Evolutionary conservation across 2,797 vertebrate species (phyloP), one percentile per base, ranked within the genome.

Genomic region (Phalloptychus januarius): DNA sequence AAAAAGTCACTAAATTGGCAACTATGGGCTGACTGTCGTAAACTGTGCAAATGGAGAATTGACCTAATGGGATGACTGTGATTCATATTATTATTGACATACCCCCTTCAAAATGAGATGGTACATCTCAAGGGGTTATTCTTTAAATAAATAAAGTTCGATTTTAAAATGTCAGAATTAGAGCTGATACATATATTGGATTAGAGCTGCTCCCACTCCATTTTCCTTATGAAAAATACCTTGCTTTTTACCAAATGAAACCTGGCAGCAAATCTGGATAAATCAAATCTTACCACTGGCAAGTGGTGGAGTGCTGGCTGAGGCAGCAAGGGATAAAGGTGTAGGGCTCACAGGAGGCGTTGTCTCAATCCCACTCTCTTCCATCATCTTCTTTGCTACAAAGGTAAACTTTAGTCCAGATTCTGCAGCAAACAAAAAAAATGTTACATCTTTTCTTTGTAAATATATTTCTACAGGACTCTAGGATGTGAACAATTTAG

Each of bases 351-450:
- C 90, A 0, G 98, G 98, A 0, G 98, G 98, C 0, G 97, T 98
- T 0, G 95, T 97, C 93, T 99, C 98, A 92, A 98, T 96, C 80
- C 97, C 97, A 78, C 97, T 99, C 90, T 99, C 98, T 96, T 99
- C 97, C 98, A 99, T 99, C 98, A 99, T 99, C 89, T 97, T 98
- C 80, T 87, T 78, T 54, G 82, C 79, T 7, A 80, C 70, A 18
- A 50, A 36, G 61, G 78, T 88, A 48, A 61, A 71, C 70, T 76
- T 16, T 58, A 28, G 20, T 38, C 67, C 76, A 38, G 81, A 72
- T 18, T 42, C 2, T 76, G 40, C 72, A 56, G 71, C 6, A 83
- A 58, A 20, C 5, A 33, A 33, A 46, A 46, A 50, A 31, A 58
- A 25, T 52, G 12, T 58, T 15, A 36, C 1, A 20, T 18, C 2